Conservation (phyloP, 1,140 invertebrate genomes). For the Drosophila pachea region DNA sequence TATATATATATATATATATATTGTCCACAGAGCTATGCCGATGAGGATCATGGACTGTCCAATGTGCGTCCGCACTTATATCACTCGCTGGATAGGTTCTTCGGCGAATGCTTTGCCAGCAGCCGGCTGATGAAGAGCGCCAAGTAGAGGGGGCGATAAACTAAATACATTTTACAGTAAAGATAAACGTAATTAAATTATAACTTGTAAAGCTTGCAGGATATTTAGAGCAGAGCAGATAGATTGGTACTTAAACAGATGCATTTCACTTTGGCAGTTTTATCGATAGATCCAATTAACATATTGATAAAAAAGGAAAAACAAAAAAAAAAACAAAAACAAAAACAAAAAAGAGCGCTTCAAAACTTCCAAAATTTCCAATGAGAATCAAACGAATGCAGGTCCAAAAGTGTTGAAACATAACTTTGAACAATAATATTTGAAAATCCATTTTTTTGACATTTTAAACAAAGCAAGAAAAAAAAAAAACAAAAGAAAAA, state of each 20-base stretch:
- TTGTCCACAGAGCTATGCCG: slow-evolving; percentile 90
- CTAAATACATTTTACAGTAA: slow-evolving; percentile 10
- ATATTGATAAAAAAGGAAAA: slow-evolving; percentile 25
- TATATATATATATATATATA: not conserved
- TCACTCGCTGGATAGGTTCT: slow-evolving; percentile 92
- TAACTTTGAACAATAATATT: slow-evolving; percentile 75
- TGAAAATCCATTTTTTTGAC: slow-evolving; percentile 69
- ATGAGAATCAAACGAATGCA: slow-evolving; percentile 53
- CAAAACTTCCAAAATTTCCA: no score
- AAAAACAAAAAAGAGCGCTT: slow-evolving; percentile 30
- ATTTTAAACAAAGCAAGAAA: slow-evolving; percentile 41
- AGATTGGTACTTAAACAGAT: slow-evolving; percentile 67
- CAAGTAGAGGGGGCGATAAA: slow-evolving; percentile 43
- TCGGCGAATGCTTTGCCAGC: slow-evolving; percentile 85
- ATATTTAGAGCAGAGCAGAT: slow-evolving; percentile 24
- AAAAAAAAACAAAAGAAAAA: not conserved
- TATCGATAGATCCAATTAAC: slow-evolving; percentile 35
- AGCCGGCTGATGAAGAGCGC: slow-evolving; percentile 68
- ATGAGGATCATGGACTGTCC: slow-evolving; percentile 91
- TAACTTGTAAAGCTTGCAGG: slow-evolving; percentile 33
- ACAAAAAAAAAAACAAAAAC: slow-evolving; percentile 28
- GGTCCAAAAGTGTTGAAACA: slow-evolving; percentile 73
- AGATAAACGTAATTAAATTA: slow-evolving; percentile 29
- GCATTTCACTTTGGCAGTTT: slow-evolving; percentile 44
- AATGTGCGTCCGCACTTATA: slow-evolving; percentile 92